These are phyloP conservation scores for Mastomys natalensis DNA, from an alignment of 2,113 vertebrate genomes.

Conservation along the genomic window DNA sequence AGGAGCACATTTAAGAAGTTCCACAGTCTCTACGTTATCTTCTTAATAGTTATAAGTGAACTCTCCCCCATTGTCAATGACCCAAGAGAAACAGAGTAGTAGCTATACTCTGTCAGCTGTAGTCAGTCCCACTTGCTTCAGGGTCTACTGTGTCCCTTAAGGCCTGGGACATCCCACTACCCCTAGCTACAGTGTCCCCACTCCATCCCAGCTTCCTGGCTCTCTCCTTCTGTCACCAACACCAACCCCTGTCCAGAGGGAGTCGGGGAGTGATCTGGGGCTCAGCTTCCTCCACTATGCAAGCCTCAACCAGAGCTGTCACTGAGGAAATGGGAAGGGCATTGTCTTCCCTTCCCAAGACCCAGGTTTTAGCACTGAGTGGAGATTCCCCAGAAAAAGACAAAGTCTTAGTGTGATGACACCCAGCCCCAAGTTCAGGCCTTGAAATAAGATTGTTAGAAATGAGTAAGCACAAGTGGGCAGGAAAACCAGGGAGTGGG, in stretches of 20 bases:
- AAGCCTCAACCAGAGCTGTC: not conserved
- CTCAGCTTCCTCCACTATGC: not conserved
- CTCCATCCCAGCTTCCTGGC: not conserved
- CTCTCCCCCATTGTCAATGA: accelerated
- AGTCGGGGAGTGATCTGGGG: not conserved
- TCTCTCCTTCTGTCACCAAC: not conserved
- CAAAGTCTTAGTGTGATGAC: not conserved
- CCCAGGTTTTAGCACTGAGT: not conserved
- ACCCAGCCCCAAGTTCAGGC: not conserved
- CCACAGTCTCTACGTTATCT: not conserved
- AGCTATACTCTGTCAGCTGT: too few species aligned
- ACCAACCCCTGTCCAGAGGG: not conserved
- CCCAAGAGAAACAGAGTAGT: not conserved
- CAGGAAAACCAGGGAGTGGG: not conserved
- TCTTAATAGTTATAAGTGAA: not conserved
- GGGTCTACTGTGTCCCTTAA: not conserved
- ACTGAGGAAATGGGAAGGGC: not conserved
- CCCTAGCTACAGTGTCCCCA: not conserved
- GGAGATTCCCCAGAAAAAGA: not conserved
- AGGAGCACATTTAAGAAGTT: not conserved
- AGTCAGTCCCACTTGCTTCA: not conserved
- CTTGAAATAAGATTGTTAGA: not conserved
- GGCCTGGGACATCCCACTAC: not conserved
- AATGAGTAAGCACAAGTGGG: not conserved
- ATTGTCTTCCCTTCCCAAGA: not conserved